These are phyloP conservation scores for Pemphredon lugubris DNA, from an alignment of 2,888 invertebrate species.

Conservation along the genomic window DNA sequence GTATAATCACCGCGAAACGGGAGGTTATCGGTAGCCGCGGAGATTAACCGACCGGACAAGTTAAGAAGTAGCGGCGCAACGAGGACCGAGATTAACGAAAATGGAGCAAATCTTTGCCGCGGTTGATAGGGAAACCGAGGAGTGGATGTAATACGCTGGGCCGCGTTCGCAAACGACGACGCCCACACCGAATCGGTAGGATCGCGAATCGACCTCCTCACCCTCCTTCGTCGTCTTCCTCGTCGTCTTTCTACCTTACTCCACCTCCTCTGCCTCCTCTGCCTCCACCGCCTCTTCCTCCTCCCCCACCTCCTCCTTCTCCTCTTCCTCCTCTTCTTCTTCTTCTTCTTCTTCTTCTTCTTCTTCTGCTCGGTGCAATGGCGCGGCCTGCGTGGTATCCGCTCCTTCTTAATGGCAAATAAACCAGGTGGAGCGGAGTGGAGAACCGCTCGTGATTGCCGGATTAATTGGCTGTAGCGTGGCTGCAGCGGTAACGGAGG, in stretches of 20 bases:
- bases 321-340: constrained; percentile 18
- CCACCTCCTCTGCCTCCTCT: constrained; percentile 18
- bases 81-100: constrained; percentile 19
- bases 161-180: constrained; percentile 29
- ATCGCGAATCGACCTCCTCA: constrained; percentile 50
- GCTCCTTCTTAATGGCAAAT: constrained; percentile 71
- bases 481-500: constrained; percentile 63
- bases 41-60: constrained; percentile 6
- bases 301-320: too few species aligned
- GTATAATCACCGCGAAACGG: constrained; percentile 1
- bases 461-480: constrained; percentile 77
- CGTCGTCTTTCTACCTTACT: too few species aligned
- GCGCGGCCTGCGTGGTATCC: constrained; percentile 59
- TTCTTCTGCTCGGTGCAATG: constrained; percentile 45
- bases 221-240: constrained; percentile 9
- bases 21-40: constrained; percentile 11
- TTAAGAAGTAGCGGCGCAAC: constrained; percentile 5
- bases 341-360: constrained; percentile 22
- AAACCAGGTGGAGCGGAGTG: constrained; percentile 69
- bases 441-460: constrained; percentile 73
- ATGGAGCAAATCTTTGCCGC: constrained; percentile 19
- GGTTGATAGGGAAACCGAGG: constrained; percentile 3
- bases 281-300: too few species aligned
- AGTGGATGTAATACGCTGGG: too few species aligned
- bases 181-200: constrained; percentile 59